Percentiles rank a stretch among this genome's conserved stretches.
phyloP scores from a whole-genome alignment of 1,140 invertebrate species.

The Chlorops oryzae region DNA sequence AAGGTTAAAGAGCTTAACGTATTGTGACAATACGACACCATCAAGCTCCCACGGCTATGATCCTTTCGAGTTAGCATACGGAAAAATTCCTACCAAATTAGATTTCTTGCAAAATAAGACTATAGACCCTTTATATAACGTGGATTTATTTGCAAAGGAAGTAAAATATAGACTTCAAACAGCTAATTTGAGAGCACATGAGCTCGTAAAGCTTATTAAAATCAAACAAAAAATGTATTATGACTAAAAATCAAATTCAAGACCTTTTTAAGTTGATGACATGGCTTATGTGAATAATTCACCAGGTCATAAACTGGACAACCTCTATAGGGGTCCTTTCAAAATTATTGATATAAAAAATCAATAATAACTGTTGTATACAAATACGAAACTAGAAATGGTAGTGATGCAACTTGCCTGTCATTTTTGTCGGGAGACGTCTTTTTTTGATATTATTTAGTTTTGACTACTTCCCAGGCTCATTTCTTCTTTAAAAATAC shows the following conservation, averaged over 20 bases:
- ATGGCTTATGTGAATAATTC: background rate
- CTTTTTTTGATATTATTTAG: too few relatives aligned
- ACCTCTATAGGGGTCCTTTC: too few relatives aligned
- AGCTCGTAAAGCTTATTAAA: too few relatives aligned
- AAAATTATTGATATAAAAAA: too few relatives aligned
- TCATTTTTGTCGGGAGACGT: too few relatives aligned
- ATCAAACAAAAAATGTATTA: background rate
- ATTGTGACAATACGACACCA: background rate
- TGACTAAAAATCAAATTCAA: background rate
- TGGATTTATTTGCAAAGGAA: background rate
- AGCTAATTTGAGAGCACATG: too few relatives aligned
- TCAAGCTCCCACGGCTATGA: background rate
- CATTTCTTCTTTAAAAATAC: too few relatives aligned
- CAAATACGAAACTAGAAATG: too few relatives aligned
- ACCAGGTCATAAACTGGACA: background rate
- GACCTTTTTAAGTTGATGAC: background rate
- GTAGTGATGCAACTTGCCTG: too few relatives aligned
- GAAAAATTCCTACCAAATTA: background rate
- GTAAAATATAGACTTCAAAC: background rate
- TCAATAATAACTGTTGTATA: too few relatives aligned
- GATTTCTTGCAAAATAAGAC: background rate
- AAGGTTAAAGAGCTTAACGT: background rate
- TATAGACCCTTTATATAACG: too few relatives aligned
- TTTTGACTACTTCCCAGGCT: too few relatives aligned
- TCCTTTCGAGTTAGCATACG: background rate